Conservation (phyloP, 2,113 vertebrate species). For the Macheiramphus alcinus region DNA sequence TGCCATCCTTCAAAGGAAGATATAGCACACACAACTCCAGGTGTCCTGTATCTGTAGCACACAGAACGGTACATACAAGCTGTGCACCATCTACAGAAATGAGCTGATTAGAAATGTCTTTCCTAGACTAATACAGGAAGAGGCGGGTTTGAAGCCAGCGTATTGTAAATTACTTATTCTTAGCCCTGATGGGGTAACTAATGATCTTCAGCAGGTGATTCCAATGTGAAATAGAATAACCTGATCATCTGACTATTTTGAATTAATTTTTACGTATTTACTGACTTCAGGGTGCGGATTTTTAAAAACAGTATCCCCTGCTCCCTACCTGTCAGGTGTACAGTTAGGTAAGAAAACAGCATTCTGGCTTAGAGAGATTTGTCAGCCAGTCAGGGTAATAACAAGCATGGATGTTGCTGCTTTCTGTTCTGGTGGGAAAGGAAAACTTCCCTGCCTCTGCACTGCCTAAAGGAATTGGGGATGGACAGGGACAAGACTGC, state of each 20-base stretch:
- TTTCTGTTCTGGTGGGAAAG: neutral
- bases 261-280: neutral
- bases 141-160: neutral
- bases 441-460: neutral
- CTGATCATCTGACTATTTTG: neutral
- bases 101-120: neutral
- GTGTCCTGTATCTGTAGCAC: neutral
- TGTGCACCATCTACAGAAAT: neutral
- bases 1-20: neutral
- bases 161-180: neutral
- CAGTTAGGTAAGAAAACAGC: neutral
- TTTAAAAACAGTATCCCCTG: neutral
- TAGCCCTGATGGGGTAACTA: neutral
- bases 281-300: neutral
- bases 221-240: neutral
- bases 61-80: rapidly evolving
- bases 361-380: neutral
- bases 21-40: neutral
- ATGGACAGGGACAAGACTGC: too few species aligned
- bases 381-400: neutral
- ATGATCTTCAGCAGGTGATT: neutral
- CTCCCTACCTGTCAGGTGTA: neutral
- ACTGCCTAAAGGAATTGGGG: neutral
- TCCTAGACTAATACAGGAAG: neutral
- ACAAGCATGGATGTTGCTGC: neutral